These are phyloP conservation scores for Lamproptera curius DNA, from an alignment of 2,888 invertebrate genomes.

Conservation along the genomic window DNA sequence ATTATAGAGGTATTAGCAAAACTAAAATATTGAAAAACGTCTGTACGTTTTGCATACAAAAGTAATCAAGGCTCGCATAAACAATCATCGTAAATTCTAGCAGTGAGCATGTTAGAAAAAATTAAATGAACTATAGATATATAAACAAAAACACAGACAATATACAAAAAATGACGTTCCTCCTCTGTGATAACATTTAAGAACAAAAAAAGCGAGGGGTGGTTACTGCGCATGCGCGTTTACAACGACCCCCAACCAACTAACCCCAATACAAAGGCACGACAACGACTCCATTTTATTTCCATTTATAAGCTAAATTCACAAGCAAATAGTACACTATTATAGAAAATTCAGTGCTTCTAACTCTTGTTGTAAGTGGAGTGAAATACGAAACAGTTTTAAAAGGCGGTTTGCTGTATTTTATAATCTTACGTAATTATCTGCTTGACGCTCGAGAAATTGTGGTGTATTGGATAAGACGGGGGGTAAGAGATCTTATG, in stretches of 20 bases:
- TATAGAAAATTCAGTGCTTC: no score
- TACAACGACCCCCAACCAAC: constrained; percentile 27
- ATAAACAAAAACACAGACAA: not conserved
- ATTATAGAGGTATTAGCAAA: no score
- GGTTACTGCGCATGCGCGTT: constrained; percentile 53
- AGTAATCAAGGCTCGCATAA: no score
- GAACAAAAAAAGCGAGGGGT: constrained; percentile 45
- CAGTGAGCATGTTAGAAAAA: no score
- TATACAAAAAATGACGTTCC: not conserved
- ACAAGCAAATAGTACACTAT: constrained; percentile 29
- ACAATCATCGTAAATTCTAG: no score
- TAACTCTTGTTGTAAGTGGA: constrained; percentile 25
- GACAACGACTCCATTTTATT: constrained; percentile 62
- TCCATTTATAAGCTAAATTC: constrained; percentile 45
- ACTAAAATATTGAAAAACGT: no score
- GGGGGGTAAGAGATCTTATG: constrained; percentile 32
- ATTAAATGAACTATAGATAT: no score
- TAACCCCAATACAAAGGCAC: constrained; percentile 51
- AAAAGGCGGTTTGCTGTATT: constrained; percentile 15
- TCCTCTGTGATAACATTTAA: constrained; percentile 25
- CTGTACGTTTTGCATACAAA: no score
- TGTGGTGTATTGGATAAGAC: constrained; percentile 26
- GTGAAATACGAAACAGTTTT: constrained; percentile 23
- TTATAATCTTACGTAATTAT: constrained; percentile 41
- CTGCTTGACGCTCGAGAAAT: constrained; percentile 26